These are phyloP conservation scores for Coreoperca whiteheadi DNA, from an alignment of 2,113 vertebrate species.

Conservation along the genomic window DNA sequence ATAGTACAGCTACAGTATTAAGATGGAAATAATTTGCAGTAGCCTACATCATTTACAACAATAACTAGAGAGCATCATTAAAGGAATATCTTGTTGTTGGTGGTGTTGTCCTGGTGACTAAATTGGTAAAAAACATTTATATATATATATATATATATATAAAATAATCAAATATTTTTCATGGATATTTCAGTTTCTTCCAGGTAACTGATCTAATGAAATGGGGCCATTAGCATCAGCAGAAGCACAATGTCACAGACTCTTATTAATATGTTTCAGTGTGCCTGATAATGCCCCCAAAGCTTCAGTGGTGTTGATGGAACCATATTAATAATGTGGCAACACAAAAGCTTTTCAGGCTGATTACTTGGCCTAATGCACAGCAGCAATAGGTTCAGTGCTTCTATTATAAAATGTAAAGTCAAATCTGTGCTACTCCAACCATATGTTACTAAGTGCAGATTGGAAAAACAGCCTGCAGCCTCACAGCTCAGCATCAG, in stretches of 20 bases:
- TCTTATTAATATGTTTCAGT: conserved; percentile 11
- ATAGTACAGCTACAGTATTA: background rate
- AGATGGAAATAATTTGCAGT: background rate
- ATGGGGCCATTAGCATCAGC: conserved; percentile 10
- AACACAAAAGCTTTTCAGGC: conserved; percentile 49
- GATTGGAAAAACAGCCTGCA: conserved; percentile 47
- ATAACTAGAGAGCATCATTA: conserved; percentile 3
- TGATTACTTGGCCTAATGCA: conserved; percentile 43
- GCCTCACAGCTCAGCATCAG: conserved; percentile 29
- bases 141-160: too few relatives aligned
- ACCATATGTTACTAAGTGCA: conserved; percentile 24
- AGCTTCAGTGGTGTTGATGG: conserved; percentile 33
- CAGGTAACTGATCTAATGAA: conserved; percentile 17
- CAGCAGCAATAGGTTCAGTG: conserved; percentile 31
- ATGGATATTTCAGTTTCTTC: too few relatives aligned
- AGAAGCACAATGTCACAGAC: conserved; percentile 8
- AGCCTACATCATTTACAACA: background rate
- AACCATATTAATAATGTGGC: conserved; percentile 25
- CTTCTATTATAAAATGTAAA: conserved; percentile 48
- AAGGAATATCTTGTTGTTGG: background rate
- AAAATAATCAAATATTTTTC: too few relatives aligned
- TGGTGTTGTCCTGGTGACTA: background rate
- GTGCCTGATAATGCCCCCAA: background rate
- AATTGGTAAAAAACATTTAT: background rate
- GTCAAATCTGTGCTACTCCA: conserved; percentile 51